Conservation (phyloP, 1,140 invertebrate genomes). For the Oreohelix idahoensis region DNA sequence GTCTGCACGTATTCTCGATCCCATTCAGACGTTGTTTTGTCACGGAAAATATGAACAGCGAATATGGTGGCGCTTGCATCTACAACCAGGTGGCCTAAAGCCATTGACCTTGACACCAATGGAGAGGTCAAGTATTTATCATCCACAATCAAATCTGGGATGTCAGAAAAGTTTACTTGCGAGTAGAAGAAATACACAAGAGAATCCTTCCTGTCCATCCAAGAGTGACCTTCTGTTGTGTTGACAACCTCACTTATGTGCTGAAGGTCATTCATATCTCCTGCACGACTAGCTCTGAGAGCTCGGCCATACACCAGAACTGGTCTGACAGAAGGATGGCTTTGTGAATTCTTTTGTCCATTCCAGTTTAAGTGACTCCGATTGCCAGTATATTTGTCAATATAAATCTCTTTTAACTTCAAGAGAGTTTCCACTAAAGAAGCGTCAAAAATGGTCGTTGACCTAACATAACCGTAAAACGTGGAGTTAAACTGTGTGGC, state of each 20-base stretch:
- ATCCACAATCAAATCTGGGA: constrained; percentile 14
- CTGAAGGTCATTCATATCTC: neutral
- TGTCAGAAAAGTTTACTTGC: neutral
- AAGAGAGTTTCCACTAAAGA: constrained; percentile 15
- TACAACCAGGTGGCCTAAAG: neutral
- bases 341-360: neutral
- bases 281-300: neutral
- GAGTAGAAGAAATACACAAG: neutral
- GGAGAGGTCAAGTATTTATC: constrained; percentile 5
- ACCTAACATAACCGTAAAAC: constrained; percentile 25
- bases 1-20: neutral
- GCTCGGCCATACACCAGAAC: neutral
- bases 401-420: neutral
- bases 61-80: neutral
- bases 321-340: neutral
- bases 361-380: neutral
- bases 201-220: neutral
- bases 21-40: neutral
- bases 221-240: neutral
- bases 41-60: neutral
- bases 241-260: neutral
- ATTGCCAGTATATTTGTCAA: neutral
- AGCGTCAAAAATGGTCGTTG: constrained; percentile 17
- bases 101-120: neutral
- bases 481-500: neutral